Evolutionary conservation across 2,888 invertebrate species (phyloP).

Genomic region (Eulithis testata): DNA sequence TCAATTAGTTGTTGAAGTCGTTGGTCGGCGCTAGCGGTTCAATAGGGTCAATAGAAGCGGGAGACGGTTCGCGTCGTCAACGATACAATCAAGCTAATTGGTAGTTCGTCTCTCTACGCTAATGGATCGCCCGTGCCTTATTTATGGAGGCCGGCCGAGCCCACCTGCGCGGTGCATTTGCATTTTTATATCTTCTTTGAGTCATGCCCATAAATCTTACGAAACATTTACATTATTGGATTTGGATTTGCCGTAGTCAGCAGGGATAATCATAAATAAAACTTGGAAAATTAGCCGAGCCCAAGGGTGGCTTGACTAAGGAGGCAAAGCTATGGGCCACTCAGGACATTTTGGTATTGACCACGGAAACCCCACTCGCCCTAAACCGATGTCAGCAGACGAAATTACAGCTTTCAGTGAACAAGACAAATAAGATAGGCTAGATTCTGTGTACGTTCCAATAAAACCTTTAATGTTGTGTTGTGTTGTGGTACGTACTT

Average conservation of each 20-base stretch:
- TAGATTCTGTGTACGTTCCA: background rate
- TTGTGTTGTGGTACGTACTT: background rate
- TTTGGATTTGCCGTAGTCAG: background rate
- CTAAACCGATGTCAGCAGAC: conserved; percentile 18
- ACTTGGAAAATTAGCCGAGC: too few species aligned
- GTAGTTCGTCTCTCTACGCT: conserved; percentile 51
- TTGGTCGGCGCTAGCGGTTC: conserved; percentile 48
- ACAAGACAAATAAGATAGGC: background rate
- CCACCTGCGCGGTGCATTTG: conserved; percentile 47
- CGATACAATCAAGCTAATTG: conserved; percentile 62
- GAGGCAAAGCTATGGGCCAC: conserved; percentile 2
- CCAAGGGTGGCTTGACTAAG: background rate
- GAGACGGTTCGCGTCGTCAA: conserved; percentile 49
- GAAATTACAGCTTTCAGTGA: conserved; percentile 7
- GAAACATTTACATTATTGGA: conserved; percentile 17
- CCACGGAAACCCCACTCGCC: conserved; percentile 14
- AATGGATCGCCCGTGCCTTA: conserved; percentile 45
- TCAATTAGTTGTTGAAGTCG: conserved; percentile 47
- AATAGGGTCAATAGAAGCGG: conserved; percentile 59
- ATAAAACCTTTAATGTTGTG: background rate
- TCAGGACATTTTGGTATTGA: conserved; percentile 21
- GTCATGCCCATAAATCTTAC: conserved; percentile 22
- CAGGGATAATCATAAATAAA: background rate
- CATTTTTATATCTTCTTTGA: conserved; percentile 40
- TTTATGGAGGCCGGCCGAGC: conserved; percentile 42